Evolutionary conservation across 2,113 vertebrate genomes (phyloP).

Genomic region (Ibidorhyncha struthersii): DNA sequence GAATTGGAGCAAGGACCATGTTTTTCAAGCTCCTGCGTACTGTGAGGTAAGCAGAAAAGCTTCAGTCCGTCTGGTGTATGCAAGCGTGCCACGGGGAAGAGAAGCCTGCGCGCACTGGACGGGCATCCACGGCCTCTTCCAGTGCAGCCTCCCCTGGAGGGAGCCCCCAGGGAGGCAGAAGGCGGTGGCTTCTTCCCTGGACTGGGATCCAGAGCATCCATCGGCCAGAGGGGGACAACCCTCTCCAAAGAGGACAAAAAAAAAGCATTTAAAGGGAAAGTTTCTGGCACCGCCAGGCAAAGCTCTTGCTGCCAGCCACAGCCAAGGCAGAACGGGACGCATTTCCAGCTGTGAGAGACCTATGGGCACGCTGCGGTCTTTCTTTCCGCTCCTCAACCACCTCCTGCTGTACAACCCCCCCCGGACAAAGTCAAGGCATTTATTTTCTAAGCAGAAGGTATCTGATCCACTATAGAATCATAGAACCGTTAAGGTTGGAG

Average conservation of each 20-base stretch:
- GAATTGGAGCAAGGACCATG: accelerated
- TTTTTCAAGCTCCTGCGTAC: neutral
- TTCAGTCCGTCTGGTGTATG: neutral
- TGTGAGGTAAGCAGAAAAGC: neutral
- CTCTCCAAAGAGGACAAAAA: neutral
- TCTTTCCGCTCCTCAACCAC: neutral
- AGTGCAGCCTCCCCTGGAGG: neutral
- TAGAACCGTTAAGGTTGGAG: too few species aligned
- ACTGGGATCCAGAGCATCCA: neutral
- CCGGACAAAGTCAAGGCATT: neutral
- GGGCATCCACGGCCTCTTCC: neutral
- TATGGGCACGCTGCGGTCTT: accelerated
- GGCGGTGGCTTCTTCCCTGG: neutral
- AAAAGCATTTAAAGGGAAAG: neutral
- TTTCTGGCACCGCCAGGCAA: neutral
- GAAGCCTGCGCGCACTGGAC: accelerated
- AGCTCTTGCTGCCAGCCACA: neutral
- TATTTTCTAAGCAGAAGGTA: neutral
- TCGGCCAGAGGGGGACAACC: neutral
- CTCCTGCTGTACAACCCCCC: neutral
- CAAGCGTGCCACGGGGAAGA: too few species aligned
- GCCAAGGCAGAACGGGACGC: neutral
- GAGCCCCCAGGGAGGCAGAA: neutral
- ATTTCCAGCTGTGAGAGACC: neutral
- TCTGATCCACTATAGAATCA: too few species aligned